Evolutionary conservation across 2,113 vertebrate genomes (phyloP).

Genomic region (Fukomys damarensis): DNA sequence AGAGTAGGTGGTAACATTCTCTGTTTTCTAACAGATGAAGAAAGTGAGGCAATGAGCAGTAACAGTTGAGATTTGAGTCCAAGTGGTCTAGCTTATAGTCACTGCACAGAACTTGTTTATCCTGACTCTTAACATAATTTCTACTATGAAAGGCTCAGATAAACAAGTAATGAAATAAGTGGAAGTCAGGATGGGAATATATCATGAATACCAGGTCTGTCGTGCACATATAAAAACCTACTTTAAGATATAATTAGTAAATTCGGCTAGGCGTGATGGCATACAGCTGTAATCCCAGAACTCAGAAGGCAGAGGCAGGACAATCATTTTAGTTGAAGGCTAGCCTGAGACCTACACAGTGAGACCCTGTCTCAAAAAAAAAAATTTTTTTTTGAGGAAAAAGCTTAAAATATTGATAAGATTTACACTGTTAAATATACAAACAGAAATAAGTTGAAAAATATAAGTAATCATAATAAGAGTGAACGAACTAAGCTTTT

Average conservation of each 20-base stretch:
- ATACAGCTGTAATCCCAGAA: not conserved
- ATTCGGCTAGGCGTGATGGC: not conserved
- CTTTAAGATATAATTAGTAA: not conserved
- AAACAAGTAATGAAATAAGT: not conserved
- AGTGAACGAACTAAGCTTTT: not conserved
- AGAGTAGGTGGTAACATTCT: not conserved
- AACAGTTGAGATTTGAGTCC: not conserved
- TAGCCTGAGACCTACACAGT: not conserved
- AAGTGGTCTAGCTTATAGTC: too few relatives aligned
- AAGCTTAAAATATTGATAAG: constrained; percentile 14
- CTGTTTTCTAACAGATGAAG: not conserved
- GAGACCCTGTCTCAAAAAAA: not conserved
- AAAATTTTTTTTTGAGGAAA: not conserved
- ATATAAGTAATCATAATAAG: not conserved
- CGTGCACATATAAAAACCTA: not conserved
- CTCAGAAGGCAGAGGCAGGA: not conserved
- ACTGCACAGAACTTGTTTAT: not conserved
- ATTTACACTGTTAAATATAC: not conserved
- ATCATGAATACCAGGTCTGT: not conserved
- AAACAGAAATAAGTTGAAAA: not conserved
- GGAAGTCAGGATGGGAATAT: not conserved
- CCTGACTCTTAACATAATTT: not conserved
- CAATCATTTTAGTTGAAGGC: not conserved
- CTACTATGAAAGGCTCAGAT: not conserved
- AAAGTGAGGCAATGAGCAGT: not conserved